Base-by-base conservation (phyloP, 2,113 vertebrate species). In the Austrofundulus limnaeus region DNA sequence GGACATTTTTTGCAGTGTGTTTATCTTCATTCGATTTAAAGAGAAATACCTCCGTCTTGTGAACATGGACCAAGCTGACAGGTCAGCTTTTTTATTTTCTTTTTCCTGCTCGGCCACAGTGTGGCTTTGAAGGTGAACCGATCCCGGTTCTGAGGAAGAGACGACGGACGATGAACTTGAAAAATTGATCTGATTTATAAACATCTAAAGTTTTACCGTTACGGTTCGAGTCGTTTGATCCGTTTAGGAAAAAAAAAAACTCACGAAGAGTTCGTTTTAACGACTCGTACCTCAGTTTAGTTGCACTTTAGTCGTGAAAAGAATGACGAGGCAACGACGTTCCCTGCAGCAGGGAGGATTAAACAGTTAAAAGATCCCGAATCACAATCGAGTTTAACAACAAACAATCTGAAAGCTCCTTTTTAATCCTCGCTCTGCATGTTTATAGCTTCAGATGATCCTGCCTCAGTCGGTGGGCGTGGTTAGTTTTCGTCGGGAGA, bases 51-150 rank as follows among this genome's bases (percentile, higher is more conserved):
- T 75, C 69, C 56, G 34, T 75, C 53, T 77, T 9, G 61, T 73
- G 51, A 78, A 61, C 72, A 24, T 66, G 64, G 70, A 71, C 70
- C n/a, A 45, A 60, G 80, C 80, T 80, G 76, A 81, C 52, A 11
- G 61, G 59, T 78, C 68, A 72, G 74, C 73, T 74, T 54, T 41
- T 34, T 70, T 75, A 70, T 54, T 31, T 4, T 28, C 78, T 78
- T 28, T 66, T 66, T 73, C 54, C 49, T 1, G 47, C 81, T 81
- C 81, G n/a, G 75, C 85, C 81, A 84, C 80, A 85, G 76, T 82
- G 85, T 75, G 80, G 79, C 84, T 70, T 61, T 20, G 46, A 68
- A 74, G 71, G 57, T n/a, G 42, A 74, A 39, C 55, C 39, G 48
- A 49, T 52, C 58, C 58, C 25, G 21, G 38, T 37, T 46, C n/a